Percentiles rank a stretch among this genome's conserved stretches.
These are phyloP conservation scores for Pomatorhinus ruficollis DNA, from an alignment of 2,113 vertebrate genomes.

Conservation along the genomic window DNA sequence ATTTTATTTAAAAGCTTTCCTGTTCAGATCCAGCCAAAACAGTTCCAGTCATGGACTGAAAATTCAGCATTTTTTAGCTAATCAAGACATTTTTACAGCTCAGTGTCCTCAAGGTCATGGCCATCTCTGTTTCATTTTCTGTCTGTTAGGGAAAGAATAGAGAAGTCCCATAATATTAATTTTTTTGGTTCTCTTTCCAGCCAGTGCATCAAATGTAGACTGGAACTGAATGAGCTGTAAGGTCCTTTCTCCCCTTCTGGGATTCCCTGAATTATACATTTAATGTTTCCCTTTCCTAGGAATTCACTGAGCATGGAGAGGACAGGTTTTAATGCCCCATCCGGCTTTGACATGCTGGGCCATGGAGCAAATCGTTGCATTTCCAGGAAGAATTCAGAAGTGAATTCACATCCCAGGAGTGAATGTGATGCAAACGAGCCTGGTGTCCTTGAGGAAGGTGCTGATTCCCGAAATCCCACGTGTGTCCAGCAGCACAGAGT, in stretches of 20 bases:
- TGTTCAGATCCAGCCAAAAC: not conserved
- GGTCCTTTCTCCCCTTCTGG: not conserved
- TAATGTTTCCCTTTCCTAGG: not conserved
- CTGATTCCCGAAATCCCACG: not conserved
- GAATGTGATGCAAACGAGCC: not conserved
- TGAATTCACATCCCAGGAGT: not conserved
- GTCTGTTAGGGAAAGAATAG: not conserved
- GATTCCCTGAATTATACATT: not conserved
- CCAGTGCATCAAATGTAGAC: not conserved
- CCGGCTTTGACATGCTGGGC: fast-evolving
- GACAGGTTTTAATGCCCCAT: not conserved
- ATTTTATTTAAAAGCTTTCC: not conserved
- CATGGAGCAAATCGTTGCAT: fast-evolving
- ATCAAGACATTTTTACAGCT: not conserved
- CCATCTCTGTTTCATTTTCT: not conserved
- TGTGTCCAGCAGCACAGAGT: not conserved
- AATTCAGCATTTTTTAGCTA: not conserved
- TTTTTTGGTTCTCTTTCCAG: not conserved
- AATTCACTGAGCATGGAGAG: not conserved
- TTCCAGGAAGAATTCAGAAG: not conserved
- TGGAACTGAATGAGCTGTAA: not conserved
- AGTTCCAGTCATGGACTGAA: not conserved
- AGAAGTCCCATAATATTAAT: not conserved
- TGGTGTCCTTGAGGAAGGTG: not conserved
- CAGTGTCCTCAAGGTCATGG: not conserved